phyloP scores from a whole-genome alignment of 1,140 invertebrate species.

The Pseudomyrmex pallidus region DNA sequence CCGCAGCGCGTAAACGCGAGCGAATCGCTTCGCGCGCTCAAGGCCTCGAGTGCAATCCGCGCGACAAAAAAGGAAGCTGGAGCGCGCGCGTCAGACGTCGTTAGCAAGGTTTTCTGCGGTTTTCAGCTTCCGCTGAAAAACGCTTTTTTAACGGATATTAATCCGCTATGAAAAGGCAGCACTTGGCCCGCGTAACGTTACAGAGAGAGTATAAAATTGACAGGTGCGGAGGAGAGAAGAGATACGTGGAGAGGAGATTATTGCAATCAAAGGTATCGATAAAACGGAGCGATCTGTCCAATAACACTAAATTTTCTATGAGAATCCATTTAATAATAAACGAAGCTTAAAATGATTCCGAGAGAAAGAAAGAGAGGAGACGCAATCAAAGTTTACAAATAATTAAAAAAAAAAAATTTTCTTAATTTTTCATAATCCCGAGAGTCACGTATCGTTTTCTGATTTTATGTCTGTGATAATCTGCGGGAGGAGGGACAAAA shows the following conservation, averaged over 20 bases:
- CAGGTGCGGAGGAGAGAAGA: not conserved
- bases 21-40: constrained; percentile 6
- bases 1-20: constrained; percentile 36
- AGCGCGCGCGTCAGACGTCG: constrained; percentile 20
- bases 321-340: constrained; percentile 24
- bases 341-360: constrained; percentile 6
- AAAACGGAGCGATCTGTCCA: not conserved
- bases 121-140: constrained; percentile 1
- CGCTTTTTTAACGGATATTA: constrained; percentile 31
- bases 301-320: constrained; percentile 20
- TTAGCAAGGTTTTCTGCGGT: constrained; percentile 17
- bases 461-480: not conserved
- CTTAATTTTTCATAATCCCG: constrained; percentile 19
- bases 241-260: not conserved
- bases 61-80: constrained; percentile 37
- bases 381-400: constrained; percentile 36
- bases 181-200: not conserved
- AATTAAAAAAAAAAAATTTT: not conserved
- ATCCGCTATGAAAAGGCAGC: constrained; percentile 32
- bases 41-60: constrained; percentile 21
- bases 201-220: not conserved
- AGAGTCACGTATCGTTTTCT: not conserved
- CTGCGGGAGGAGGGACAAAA: not conserved
- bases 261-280: constrained; percentile 11
- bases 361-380: too few species aligned